Base-by-base conservation (phyloP, 2,113 vertebrate genomes). In the Channa maculata region DNA sequence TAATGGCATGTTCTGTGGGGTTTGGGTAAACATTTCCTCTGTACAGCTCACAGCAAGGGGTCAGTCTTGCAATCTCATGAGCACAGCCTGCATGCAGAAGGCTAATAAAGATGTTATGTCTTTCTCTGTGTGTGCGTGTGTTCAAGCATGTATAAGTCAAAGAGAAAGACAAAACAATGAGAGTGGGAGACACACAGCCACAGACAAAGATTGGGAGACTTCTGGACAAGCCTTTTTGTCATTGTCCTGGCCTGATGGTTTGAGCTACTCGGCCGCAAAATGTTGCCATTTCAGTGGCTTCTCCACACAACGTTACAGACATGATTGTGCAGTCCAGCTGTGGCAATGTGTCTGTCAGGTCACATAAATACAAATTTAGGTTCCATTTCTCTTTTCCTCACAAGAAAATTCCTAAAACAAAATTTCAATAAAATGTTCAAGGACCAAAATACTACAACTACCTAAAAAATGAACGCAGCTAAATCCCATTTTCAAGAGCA, bases 11-110 rank as follows among this genome's bases (percentile, higher is more conserved):
- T 85, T 88, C 90, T 87, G 65, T 77, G 79, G 77, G 85, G 85
- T 86, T 83, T 86, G 85, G 84, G 87, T 88, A 90, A 91, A 92
- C 88, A 88, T 91, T 89, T 90, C 85, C 88, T 67, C 87, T 63
- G 88, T 83, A 84, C 81, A 69, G 79, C 75, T 88, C 91, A 79
- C 91, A 92, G 87, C 74, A 15, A 83, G 90, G 87, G 89, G 90
- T 90, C 89, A 89, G 72, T 82, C 78, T 88, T 84, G 89, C 92
- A 90, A 91, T 92, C 91, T 88, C 54, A 11, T 74, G 87, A 86
- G 84, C 84, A 45, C 82, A 73, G 85, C 59, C 78, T 80, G 80
- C 85, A 90, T 84, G 84, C 87, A 80, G 82, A 88, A 57, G 77
- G 84, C 82, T 90, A 90, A 92, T 91, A 91, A 89, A 92, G 83